phyloP scores from a whole-genome alignment of 2,888 invertebrate species.

The Lepidochitona cinerea region DNA sequence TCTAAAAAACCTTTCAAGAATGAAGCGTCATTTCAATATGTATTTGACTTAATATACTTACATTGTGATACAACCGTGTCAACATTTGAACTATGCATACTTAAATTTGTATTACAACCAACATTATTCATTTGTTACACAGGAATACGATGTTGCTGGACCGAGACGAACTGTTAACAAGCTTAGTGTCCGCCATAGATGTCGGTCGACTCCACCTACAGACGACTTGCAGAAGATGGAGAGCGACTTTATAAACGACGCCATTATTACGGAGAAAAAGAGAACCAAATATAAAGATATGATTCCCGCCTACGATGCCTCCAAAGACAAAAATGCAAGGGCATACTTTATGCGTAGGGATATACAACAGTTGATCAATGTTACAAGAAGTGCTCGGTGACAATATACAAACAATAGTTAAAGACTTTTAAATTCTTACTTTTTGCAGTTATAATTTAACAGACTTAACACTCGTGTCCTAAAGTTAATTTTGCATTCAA shows the following conservation, averaged over 20 bases:
- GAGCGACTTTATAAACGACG: slow-evolving; percentile 62
- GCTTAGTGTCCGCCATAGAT: slow-evolving; percentile 45
- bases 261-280: slow-evolving; percentile 53
- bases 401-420: no score
- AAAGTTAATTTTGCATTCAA: no score
- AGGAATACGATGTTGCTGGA: slow-evolving; percentile 38
- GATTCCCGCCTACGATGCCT: slow-evolving; percentile 63
- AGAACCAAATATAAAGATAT: slow-evolving; percentile 63
- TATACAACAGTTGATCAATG: slow-evolving; percentile 46
- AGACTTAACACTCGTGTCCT: no score
- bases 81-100: no score
- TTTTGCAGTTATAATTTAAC: no score
- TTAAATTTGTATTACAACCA: no score
- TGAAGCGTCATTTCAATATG: no score
- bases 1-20: no score
- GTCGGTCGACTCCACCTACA: slow-evolving; percentile 44
- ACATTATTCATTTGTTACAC: no score
- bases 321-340: slow-evolving; percentile 48
- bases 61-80: no score
- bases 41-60: no score
- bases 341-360: slow-evolving; percentile 57
- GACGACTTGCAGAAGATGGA: slow-evolving; percentile 50
- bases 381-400: not conserved
- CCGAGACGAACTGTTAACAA: slow-evolving; percentile 45
- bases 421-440: no score